Percentiles rank a stretch among this genome's conserved stretches.
Evolutionary conservation across 2,888 invertebrate species (phyloP).

Genomic region (Zelleria hepariella): DNA sequence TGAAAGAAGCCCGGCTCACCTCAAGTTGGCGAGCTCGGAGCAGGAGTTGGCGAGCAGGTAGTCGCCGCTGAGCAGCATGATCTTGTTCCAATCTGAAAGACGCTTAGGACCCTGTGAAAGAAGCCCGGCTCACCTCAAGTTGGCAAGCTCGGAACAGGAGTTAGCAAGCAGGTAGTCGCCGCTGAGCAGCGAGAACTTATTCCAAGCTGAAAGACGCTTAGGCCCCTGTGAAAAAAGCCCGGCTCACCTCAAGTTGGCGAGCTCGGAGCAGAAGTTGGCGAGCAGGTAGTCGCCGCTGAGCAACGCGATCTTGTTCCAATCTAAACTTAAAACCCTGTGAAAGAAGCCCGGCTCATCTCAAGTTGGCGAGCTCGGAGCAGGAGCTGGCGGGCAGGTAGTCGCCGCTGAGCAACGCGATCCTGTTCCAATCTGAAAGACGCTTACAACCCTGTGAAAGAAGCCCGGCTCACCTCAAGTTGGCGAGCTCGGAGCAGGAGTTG

Average conservation of each 20-base stretch:
- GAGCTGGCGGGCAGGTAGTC: slow-evolving; percentile 93
- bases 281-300: slow-evolving; percentile 93
- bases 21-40: slow-evolving; percentile 85
- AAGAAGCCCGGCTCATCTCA: no score
- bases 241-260: slow-evolving; percentile 81
- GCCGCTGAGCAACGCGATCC: slow-evolving; percentile 92
- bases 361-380: slow-evolving; percentile 86
- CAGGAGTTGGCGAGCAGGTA: slow-evolving; percentile 92
- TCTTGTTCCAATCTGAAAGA: no score
- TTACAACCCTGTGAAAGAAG: no score
- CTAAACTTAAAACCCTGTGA: no score
- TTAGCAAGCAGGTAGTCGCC: slow-evolving; percentile 93
- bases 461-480: slow-evolving; percentile 74
- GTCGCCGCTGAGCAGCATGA: slow-evolving; percentile 92
- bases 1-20: no score
- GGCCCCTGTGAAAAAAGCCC: no score
- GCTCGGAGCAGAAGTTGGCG: slow-evolving; percentile 88
- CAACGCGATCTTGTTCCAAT: slow-evolving; percentile 95
- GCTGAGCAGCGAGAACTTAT: slow-evolving; percentile 93
- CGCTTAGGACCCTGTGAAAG: no score
- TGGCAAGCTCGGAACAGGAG: slow-evolving; percentile 89
- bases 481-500: slow-evolving; percentile 89
- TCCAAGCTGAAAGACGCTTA: no score
- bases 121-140: slow-evolving; percentile 75
- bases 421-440: no score